These are phyloP conservation scores for Venusia cambrica DNA, from an alignment of 2,888 invertebrate genomes.

Conservation along the genomic window DNA sequence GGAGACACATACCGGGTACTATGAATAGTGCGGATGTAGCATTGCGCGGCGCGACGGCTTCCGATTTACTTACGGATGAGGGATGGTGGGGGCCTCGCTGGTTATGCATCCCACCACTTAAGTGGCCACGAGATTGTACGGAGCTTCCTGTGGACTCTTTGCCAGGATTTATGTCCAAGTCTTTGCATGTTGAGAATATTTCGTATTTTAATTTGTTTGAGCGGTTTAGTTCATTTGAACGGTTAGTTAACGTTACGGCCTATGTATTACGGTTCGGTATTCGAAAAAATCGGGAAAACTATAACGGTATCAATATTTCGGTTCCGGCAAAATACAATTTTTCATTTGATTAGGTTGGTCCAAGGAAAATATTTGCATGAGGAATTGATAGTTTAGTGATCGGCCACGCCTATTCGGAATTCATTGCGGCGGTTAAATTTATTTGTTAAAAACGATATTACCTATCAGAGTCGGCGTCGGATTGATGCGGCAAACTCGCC, in stretches of 20 bases:
- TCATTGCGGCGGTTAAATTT: slow-evolving; percentile 3
- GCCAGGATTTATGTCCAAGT: too few species aligned
- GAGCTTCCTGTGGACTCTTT: too few species aligned
- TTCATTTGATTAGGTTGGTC: neutral
- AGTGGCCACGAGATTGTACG: too few species aligned
- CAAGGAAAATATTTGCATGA: neutral
- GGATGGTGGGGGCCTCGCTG: too few species aligned
- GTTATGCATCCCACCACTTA: too few species aligned
- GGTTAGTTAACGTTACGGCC: too few species aligned
- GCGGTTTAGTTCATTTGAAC: too few species aligned
- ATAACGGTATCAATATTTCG: neutral
- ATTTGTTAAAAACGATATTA: slow-evolving; percentile 1
- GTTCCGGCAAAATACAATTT: neutral
- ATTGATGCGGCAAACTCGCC: neutral
- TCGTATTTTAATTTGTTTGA: too few species aligned
- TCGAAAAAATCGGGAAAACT: neutral
- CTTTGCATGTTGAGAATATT: too few species aligned
- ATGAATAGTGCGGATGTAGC: slow-evolving; percentile 1
- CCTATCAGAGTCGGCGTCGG: slow-evolving; percentile 3
- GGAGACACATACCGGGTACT: slow-evolving; percentile 1
- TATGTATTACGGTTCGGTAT: too few species aligned
- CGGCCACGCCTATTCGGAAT: neutral
- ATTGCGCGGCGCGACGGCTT: neutral
- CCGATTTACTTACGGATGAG: too few species aligned
- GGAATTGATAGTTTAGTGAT: neutral